phyloP scores from a whole-genome alignment of 1,140 invertebrate species.

The Drosophila sechellia region DNA sequence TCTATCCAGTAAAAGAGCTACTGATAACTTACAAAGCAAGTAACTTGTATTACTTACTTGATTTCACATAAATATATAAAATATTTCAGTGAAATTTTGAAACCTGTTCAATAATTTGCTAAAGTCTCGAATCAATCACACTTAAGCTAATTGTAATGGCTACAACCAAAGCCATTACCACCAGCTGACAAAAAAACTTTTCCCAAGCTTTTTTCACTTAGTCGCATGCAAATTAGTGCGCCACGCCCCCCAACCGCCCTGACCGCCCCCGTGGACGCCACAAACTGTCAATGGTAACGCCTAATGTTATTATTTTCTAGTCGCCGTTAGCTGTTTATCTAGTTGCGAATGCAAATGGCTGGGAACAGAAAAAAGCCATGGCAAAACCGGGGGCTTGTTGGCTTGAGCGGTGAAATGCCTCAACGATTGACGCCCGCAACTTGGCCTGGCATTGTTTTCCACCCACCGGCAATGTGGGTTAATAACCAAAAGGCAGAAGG shows the following conservation, averaged over 20 bases:
- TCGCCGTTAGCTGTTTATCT: slow-evolving; percentile 41
- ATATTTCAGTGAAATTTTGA: background rate
- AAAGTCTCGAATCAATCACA: background rate
- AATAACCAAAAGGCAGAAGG: slow-evolving; percentile 57
- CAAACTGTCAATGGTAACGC: slow-evolving; percentile 66
- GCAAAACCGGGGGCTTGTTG: slow-evolving; percentile 1
- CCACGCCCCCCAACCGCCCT: slow-evolving; percentile 4
- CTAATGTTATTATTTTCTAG: slow-evolving; percentile 65
- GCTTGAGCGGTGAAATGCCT: slow-evolving; percentile 25
- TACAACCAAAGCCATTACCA: slow-evolving; percentile 28
- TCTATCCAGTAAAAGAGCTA: background rate
- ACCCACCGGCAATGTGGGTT: slow-evolving; percentile 67
- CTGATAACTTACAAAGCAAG: background rate
- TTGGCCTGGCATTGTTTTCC: slow-evolving; percentile 30
- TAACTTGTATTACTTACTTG: background rate
- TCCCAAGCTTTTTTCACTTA: slow-evolving; percentile 43
- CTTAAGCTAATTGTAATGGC: slow-evolving; percentile 17
- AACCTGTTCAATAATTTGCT: background rate
- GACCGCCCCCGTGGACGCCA: background rate
- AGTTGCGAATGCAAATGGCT: slow-evolving; percentile 47
- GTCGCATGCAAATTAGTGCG: slow-evolving; percentile 53
- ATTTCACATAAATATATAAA: background rate
- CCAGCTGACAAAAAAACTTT: slow-evolving; percentile 40
- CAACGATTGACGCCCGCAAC: slow-evolving; percentile 47
- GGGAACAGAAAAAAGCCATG: slow-evolving; percentile 18